Base-by-base conservation (phyloP, 1,140 invertebrate genomes). In the Bombus picipes region DNA sequence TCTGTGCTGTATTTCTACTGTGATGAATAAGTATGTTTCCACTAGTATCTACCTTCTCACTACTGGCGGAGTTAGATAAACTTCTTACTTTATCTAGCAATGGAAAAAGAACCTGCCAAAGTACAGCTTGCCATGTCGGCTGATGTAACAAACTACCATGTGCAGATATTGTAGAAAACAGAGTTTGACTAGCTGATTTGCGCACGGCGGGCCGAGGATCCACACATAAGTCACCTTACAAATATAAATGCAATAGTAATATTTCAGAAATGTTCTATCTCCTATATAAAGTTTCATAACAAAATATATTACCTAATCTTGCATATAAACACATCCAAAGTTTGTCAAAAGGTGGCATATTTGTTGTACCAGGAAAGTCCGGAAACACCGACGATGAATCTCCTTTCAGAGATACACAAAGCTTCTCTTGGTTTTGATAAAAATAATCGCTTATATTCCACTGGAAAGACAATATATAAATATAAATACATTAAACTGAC, bases 381-480 rank as follows among this genome's bases (percentile, higher is more conserved):
- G 98, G 98, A 90, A 98, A 97, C 39, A 98, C 97, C 73, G 97
- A 96, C 37, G 95, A 95, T 0, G 94, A 93, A 92, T 98, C 97
- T 91, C 96, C 96, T 80, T 96, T 96, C 77, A 98, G 95, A 65
- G 97, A 97, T 86, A 96, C 96, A 91, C 96, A 97, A 83, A 99
- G 96, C 95, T 98, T 98, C 89, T 98, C 97, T 93, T 98, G 97
- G 95, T 99, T 99, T 96, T 99, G 98, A 95, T 98, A 99, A 91
- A 99, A 98, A 94, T 99, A 99, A 95, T 99, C 99, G 4, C 98
- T 98, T 92, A 99, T 99, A 94, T 99, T 99, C 99, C 99, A 99
- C 98, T 99, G 95, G 83, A 95, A 94, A 83, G 88, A 78, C 22
- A 73, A 81, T 59, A 68, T 25, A 13, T 18, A 39, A 34, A 68